A percentile compares a stretch with the other conserved stretches of the same genome.
phyloP scores from a whole-genome alignment of 2,113 vertebrate genomes.

The Serilophus lunatus region DNA sequence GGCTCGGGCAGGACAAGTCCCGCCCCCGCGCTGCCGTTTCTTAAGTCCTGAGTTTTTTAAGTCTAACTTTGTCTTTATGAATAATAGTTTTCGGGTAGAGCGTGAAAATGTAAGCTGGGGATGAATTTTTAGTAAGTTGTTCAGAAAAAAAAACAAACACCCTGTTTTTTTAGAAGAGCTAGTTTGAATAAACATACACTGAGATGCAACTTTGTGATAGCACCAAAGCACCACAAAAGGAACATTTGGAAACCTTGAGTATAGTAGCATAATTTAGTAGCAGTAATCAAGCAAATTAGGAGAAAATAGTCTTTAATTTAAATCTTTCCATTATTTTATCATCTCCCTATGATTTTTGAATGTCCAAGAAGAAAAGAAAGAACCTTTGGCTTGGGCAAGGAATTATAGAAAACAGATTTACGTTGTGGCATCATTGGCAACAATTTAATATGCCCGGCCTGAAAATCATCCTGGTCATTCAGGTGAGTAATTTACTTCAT shows the following conservation, averaged over 20 bases:
- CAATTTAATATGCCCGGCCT: neutral
- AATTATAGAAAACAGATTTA: neutral
- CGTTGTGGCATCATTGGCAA: neutral
- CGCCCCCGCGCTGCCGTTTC: fast-evolving
- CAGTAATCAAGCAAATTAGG: neutral
- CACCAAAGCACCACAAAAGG: neutral
- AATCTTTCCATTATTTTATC: neutral
- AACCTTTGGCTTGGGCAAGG: neutral
- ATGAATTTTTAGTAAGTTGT: neutral
- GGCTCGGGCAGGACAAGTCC: neutral
- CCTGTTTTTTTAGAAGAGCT: neutral
- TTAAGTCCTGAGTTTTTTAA: neutral
- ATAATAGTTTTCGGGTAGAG: neutral
- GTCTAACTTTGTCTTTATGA: neutral
- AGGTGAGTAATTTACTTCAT: neutral
- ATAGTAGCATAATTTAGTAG: neutral
- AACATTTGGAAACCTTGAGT: neutral
- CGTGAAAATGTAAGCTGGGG: neutral
- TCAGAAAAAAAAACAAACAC: neutral
- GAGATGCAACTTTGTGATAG: no score
- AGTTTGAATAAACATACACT: neutral
- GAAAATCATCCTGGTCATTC: neutral
- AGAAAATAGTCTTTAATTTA: neutral
- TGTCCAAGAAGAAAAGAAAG: neutral
- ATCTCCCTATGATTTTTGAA: neutral